A percentile compares a stretch with the other conserved stretches of the same genome.
Conservation (phyloP, 1,140 invertebrate genomes). For the Lethocerus indicus region DNA sequence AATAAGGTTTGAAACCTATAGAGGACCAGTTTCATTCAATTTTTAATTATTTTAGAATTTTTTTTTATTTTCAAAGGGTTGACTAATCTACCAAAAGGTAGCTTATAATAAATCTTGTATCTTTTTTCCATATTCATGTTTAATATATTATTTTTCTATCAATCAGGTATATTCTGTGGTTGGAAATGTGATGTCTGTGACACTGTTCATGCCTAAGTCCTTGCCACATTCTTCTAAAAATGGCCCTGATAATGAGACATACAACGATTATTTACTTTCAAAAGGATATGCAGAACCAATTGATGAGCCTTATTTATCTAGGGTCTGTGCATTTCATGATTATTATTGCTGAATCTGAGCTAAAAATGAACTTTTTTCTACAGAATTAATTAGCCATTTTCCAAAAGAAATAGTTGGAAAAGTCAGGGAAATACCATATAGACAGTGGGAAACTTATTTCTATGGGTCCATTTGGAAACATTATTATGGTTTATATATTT, state of each 20-base stretch:
- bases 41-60: slow-evolving; percentile 3
- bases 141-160: slow-evolving; percentile 13
- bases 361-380: too few species aligned
- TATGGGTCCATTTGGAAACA: too few species aligned
- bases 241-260: slow-evolving; percentile 16
- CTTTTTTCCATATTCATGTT: neutral
- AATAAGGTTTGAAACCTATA: too few species aligned
- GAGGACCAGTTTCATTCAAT: too few species aligned
- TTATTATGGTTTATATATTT: too few species aligned
- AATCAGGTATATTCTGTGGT: slow-evolving; percentile 63
- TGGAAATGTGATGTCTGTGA: slow-evolving; percentile 45
- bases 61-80: neutral
- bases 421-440: too few species aligned
- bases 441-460: too few species aligned
- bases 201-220: slow-evolving; percentile 25
- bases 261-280: slow-evolving; percentile 44
- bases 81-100: too few species aligned
- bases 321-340: slow-evolving; percentile 31
- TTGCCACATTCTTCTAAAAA: slow-evolving; percentile 7
- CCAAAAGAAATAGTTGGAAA: too few species aligned
- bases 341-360: too few species aligned
- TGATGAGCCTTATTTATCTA: slow-evolving; percentile 59
- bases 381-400: too few species aligned
- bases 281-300: slow-evolving; percentile 38
- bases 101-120: too few species aligned